Evolutionary conservation across 1,140 invertebrate species (phyloP).

Genomic region (Drosophila dunni): DNA sequence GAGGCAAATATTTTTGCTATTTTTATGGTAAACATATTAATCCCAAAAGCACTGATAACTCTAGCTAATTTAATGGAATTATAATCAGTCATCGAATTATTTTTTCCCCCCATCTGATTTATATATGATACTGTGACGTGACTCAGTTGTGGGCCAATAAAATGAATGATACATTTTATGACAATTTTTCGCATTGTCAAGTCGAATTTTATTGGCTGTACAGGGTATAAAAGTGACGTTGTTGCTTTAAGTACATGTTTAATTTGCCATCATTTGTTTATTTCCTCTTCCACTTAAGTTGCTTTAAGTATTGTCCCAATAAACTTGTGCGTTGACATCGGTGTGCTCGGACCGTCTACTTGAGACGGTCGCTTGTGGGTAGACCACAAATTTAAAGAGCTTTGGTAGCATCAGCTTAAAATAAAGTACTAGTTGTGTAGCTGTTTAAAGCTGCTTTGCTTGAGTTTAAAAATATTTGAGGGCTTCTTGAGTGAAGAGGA

Average conservation of each 20-base stretch:
- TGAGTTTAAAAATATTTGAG: not conserved
- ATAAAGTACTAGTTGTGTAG: not conserved
- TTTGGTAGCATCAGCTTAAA: too few relatives aligned
- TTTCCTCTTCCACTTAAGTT: not conserved
- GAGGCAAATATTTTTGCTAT: too few relatives aligned
- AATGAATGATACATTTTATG: constrained; percentile 1
- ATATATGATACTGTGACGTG: not conserved
- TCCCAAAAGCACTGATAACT: not conserved
- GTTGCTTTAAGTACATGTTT: constrained; percentile 12
- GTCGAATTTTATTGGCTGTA: not conserved
- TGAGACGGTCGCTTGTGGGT: not conserved
- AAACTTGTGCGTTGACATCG: not conserved
- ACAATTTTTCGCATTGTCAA: not conserved
- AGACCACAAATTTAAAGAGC: constrained; percentile 8
- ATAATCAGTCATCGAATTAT: not conserved
- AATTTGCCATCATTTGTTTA: constrained; percentile 17
- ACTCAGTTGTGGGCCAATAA: not conserved
- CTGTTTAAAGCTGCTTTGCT: not conserved
- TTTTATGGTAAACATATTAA: too few relatives aligned
- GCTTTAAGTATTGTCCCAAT: not conserved
- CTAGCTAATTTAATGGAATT: not conserved
- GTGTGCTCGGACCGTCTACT: not conserved
- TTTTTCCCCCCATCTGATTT: too few relatives aligned
- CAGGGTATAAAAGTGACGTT: constrained; percentile 1
- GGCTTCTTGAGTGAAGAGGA: too few relatives aligned